These are phyloP conservation scores for Tenthredo distinguenda DNA, from an alignment of 2,888 invertebrate genomes.

Conservation along the genomic window DNA sequence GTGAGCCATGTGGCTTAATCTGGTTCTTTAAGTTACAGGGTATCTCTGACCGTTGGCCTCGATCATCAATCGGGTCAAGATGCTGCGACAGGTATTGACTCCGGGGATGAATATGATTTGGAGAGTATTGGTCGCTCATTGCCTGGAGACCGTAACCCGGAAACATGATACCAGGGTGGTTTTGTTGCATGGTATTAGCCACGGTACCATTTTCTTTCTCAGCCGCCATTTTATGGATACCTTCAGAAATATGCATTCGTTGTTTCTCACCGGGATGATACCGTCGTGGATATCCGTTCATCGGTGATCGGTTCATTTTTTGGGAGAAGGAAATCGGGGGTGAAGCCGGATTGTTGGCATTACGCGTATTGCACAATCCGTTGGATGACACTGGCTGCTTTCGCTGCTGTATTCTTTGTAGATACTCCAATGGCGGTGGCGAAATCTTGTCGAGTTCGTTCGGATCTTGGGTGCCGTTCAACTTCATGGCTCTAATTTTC, in stretches of 20 bases:
- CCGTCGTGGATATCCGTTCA: conserved; percentile 62
- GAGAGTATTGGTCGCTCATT: neutral
- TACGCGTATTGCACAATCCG: conserved; percentile 68
- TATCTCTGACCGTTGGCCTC: neutral
- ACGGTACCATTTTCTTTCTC: conserved; percentile 62
- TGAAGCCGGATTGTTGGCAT: conserved; percentile 62
- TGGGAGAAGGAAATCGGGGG: conserved; percentile 51
- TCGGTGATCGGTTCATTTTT: conserved; percentile 11
- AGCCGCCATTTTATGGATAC: conserved; percentile 57
- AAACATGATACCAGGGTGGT: neutral
- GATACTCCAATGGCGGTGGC: conserved; percentile 13
- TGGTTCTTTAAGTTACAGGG: neutral
- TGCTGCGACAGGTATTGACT: neutral
- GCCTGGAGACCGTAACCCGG: neutral
- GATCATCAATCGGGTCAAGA: neutral
- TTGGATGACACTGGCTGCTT: conserved; percentile 62
- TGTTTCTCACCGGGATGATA: neutral
- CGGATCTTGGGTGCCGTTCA: conserved; percentile 69
- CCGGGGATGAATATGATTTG: neutral
- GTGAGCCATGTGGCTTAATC: neutral
- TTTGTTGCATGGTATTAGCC: neutral
- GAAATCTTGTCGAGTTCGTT: conserved; percentile 25
- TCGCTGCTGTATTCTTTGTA: conserved; percentile 38
- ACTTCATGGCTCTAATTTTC: conserved; percentile 53
- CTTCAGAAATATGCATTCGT: conserved; percentile 24